Conservation (phyloP, 2,888 invertebrate genomes). For the Eumacrocentrus americanus region DNA sequence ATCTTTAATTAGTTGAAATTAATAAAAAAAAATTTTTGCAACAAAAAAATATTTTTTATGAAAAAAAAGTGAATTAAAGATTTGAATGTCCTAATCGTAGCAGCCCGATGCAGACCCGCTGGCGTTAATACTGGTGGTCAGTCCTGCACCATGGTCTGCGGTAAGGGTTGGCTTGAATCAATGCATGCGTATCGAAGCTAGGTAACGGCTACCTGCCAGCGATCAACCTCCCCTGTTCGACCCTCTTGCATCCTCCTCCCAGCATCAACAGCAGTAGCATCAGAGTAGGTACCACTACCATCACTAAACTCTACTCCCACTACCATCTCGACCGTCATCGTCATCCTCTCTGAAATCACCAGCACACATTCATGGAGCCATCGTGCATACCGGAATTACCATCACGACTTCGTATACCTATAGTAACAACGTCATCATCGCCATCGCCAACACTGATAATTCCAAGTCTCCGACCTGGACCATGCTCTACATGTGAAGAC, state of each 20-base stretch:
- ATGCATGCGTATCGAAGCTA: conserved; percentile 44
- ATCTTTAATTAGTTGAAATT: no score
- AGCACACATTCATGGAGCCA: conserved; percentile 5
- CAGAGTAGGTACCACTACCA: conserved; percentile 25
- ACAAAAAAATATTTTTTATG: no score
- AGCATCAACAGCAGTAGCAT: conserved; percentile 30
- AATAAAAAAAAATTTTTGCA: no score
- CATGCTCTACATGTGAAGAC: conserved; percentile 6
- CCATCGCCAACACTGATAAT: conserved; percentile 1
- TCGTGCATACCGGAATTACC: conserved; percentile 18
- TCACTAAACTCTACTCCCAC: conserved; percentile 39
- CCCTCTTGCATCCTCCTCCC: conserved; percentile 20
- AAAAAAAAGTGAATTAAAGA: no score
- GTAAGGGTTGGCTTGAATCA: conserved; percentile 49
- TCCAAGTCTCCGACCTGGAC: background rate
- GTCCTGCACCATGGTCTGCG: conserved; percentile 33
- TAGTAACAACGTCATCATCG: no score
- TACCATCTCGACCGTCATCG: conserved; percentile 47
- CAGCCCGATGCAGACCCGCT: conserved; percentile 5
- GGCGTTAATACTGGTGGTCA: conserved; percentile 34
- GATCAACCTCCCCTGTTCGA: conserved; percentile 17
- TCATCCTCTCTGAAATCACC: conserved; percentile 18
- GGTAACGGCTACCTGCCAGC: conserved; percentile 32
- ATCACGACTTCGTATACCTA: conserved; percentile 12
- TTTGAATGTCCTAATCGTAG: no score